A percentile compares a stretch with the other conserved stretches of the same genome.
phyloP scores from a whole-genome alignment of 1,140 invertebrate genomes.

The Brachionus rotundiformis region DNA sequence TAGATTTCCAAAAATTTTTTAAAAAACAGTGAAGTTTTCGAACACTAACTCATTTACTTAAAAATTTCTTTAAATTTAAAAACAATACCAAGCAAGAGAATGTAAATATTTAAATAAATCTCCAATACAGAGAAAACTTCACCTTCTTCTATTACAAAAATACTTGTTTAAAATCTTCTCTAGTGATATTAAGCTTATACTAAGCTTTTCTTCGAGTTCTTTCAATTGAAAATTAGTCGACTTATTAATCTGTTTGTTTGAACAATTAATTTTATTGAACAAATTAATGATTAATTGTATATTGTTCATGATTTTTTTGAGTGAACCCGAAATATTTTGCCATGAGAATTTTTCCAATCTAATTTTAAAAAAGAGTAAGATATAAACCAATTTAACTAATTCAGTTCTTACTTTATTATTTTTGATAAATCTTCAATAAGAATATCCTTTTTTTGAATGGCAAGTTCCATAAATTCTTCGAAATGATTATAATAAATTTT shows the following conservation, averaged over 20 bases:
- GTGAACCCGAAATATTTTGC: not conserved
- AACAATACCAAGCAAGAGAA: too few relatives aligned
- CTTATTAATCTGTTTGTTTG: not conserved
- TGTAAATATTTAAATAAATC: too few relatives aligned
- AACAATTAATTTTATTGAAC: not conserved
- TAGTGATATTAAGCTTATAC: not conserved
- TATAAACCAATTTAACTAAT: not conserved
- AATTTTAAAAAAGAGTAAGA: not conserved
- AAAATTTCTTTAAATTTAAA: too few relatives aligned
- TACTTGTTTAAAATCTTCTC: conserved; percentile 31
- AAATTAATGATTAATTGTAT: conserved; percentile 8
- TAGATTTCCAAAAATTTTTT: too few relatives aligned
- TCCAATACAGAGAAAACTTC: too few relatives aligned
- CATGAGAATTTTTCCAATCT: conserved; percentile 1
- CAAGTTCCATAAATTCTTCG: conserved; percentile 5
- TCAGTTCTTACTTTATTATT: not conserved
- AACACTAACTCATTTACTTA: too few relatives aligned
- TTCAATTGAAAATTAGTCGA: not conserved
- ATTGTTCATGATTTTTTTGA: not conserved
- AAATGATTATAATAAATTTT: not conserved
- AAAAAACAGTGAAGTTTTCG: not conserved
- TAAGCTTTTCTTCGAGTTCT: not conserved
- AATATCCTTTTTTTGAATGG: not conserved
- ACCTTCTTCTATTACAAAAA: not conserved
- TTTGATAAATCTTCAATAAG: conserved; percentile 1